These are phyloP conservation scores for Pterocles burchelli DNA, from an alignment of 2,113 vertebrate species.

Conservation along the genomic window DNA sequence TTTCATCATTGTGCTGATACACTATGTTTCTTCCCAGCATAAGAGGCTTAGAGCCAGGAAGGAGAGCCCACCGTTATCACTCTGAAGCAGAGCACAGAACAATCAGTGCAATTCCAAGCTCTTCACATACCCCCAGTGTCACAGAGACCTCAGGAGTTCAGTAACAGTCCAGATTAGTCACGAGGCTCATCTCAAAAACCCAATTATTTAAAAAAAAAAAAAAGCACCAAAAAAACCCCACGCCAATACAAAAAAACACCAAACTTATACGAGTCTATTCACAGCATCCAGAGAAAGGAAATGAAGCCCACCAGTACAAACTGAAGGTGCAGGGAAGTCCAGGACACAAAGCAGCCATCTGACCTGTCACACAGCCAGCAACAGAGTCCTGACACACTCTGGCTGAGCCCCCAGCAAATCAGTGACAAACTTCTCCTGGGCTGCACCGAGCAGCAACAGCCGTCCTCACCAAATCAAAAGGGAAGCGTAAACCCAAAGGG, in stretches of 20 bases:
- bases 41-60: slow-evolving; percentile 28
- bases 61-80: slow-evolving; percentile 32
- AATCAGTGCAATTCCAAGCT: not conserved
- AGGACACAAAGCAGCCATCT: slow-evolving; percentile 34
- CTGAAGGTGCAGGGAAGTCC: not conserved
- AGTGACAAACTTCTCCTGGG: slow-evolving; percentile 34
- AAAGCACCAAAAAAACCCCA: too few species aligned
- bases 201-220: not conserved
- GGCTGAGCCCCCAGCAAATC: slow-evolving; percentile 49
- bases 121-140: not conserved
- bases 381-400: slow-evolving; percentile 33
- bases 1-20: slow-evolving; percentile 84
- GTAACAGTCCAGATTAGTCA: not conserved
- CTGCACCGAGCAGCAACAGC: not conserved
- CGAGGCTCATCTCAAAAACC: not conserved
- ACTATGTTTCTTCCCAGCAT: slow-evolving; percentile 31
- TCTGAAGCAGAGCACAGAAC: slow-evolving; percentile 24
- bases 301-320: not conserved
- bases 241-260: too few species aligned
- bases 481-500: not conserved
- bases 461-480: not conserved
- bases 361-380: slow-evolving; percentile 11
- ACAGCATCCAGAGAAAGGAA: not conserved
- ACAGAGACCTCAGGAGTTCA: slow-evolving; percentile 1
- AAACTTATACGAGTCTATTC: not conserved